Base-by-base conservation (phyloP, 1,140 invertebrate genomes). In the Leptopilina clavipes region DNA sequence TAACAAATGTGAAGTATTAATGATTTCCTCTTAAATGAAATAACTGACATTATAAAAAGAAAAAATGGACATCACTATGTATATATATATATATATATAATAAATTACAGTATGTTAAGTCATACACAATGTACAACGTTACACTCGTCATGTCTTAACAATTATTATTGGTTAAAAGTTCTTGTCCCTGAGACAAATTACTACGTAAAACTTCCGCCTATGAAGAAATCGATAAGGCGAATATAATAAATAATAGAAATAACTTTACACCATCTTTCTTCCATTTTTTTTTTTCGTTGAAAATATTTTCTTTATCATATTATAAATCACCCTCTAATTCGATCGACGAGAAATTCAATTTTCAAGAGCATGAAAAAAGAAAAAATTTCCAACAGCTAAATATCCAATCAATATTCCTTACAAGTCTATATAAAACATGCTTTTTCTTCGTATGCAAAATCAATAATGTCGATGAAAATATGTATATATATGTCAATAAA, bases 131-230 rank as follows among this genome's bases (percentile, higher is more conserved):
- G 9, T 17, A 54, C 14, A 54, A 14, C 12, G 12, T 48, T 48
- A 17, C 18, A 54, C 22, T 7, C 18, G 11, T 31, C 25, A 65
- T 31, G 11, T 65, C 9, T 59, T 6, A 31, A 65, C 22, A 65
- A 52, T 52, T 52, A 45, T 45, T 45, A 52, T 52, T 52, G 48
- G 48, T 5, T 52, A 52, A 65, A 65, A 65, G 22, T 65, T 65
- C 56, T 65, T 31, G 19, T 65, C 56, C 56, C 56, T 65, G 56
- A 25, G 22, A 31, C 59, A 65, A 65, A 37, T 65, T 31, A 3
- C 14, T 11, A 65, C 59, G 25, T 31, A 31, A 11, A 31, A 65
- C 25, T 65, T 65, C 59, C 59, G 25, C 59, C 25, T 31, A 65
- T 65, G 7, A 8, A 65, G 12, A 25, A 65, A 65, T 22, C 22